Evolutionary conservation across 2,888 invertebrate genomes (phyloP).

Genomic region (Nephrocerus scutellatus): DNA sequence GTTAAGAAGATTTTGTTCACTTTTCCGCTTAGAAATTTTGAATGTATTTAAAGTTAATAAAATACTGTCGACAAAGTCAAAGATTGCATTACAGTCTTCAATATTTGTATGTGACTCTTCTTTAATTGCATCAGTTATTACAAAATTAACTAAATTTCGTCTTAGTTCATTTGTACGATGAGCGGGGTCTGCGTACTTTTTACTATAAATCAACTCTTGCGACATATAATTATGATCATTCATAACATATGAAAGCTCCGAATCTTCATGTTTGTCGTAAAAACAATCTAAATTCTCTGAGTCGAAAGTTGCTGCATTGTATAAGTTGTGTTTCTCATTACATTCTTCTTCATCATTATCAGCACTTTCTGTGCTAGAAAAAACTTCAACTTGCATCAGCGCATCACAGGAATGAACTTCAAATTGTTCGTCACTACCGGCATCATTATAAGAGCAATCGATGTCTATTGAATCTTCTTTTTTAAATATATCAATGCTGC

Average conservation of each 20-base stretch:
- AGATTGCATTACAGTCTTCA: constrained; percentile 15
- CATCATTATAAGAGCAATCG: no score
- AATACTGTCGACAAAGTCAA: constrained; percentile 26
- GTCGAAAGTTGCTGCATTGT: no score
- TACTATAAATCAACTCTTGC: constrained; percentile 22
- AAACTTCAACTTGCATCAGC: no score
- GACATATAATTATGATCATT: constrained; percentile 34
- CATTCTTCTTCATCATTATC: no score
- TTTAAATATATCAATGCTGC: no score
- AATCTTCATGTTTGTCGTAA: constrained; percentile 14
- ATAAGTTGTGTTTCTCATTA: no score
- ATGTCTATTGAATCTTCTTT: no score
- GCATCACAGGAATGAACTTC: no score
- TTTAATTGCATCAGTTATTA: constrained; percentile 11
- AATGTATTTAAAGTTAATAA: constrained; percentile 21
- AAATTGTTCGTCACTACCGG: no score
- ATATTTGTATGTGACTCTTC: not conserved
- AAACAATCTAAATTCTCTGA: no score
- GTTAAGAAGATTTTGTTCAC: not conserved
- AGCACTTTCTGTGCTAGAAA: no score
- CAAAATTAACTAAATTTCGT: constrained; percentile 25
- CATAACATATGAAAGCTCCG: constrained; percentile 22
- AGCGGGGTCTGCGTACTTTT: not conserved
- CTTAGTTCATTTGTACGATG: constrained; percentile 4
- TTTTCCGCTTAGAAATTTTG: constrained; percentile 3